Base-by-base conservation (phyloP, 2,888 invertebrate genomes). In the Drosophila nigricruria region DNA sequence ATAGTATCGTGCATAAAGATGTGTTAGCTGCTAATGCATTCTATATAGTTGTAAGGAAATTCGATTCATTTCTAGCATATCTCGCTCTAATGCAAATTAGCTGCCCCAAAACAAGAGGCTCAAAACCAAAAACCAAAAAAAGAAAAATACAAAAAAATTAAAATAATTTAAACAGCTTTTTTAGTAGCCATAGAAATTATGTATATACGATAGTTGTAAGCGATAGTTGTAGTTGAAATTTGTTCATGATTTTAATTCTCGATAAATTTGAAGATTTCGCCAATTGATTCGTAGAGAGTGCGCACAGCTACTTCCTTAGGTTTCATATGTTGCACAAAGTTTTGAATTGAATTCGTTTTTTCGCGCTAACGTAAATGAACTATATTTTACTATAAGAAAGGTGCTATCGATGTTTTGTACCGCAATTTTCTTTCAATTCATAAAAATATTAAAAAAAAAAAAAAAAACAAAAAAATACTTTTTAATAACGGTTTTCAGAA, bases 401-500 rank as follows among this genome's bases (percentile, higher is more conserved):
- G 86, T 86, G 86, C 86, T 86, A 86, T 84, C 70, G 56, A 89
- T 88, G 69, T 77, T 75, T 75, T 76, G 69, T 73, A 70, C 79
- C 84, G 45, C 52, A 56, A 42, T 65, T 34, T 65, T 58, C 56
- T 20, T 68, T 68, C 23, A n/a, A 68, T 40, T 73, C 53, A 25
- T 36, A 12, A 16, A 63, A 42, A 42, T 1, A n/a, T 9, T 2
- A n/a, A 18, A 40, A 18, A 2, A 18, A 8, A 40, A 1, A 10
- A 10, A 53, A 62, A 52, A 43, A n/a, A 50, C 43, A 42, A 27
- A 40, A 20, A 18, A 16, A 32, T 18, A n/a, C 25, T 38, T 25
- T 53, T 53, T 38, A 53, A 67, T 38, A 62, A 73, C 38, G 81
- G 89, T 83, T 84, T 84, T 86, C 89, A 86, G 69, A 83, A 88